Base-by-base conservation (phyloP, 2,888 invertebrate genomes). In the Blastobasis lacticolella region DNA sequence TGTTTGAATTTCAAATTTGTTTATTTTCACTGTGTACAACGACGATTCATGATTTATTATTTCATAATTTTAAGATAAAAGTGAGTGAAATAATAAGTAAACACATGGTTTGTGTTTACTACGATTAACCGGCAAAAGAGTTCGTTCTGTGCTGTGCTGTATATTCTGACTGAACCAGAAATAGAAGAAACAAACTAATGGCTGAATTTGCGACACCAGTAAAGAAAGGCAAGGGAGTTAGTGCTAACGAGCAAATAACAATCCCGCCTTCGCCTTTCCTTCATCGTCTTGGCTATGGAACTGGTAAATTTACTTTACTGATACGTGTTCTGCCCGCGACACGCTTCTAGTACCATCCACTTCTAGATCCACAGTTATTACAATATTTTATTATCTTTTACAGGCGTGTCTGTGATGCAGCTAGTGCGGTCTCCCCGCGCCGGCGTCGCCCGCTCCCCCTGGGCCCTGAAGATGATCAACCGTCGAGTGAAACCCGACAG, bases 391-490 rank as follows among this genome's bases (percentile, higher is more conserved):
- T 5, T 6, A 47, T 4, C 38, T 66, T 73, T 10, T 1, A 23
- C 54, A 94, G 94, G 95, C 51, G 92, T 95, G 9, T 91, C 90
- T 59, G 95, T 96, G 0, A 94, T 94, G 78, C 92, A 93, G 59
- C 72, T 95, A 56, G 89, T 94, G 52, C 88, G 95, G 57, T 94
- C 94, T 0, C 94, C 95, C 0, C 85, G 89, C 60, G 89, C 90
- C 1, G 92, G 93, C 6, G 89, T 91, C 61, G 76, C 89, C 0
- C 89, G 92, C n/a, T 96, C 96, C 0, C 96, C 96, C 0, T 96
- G 96, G 96, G 96, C 95, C 0, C 85, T 96, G 0, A 96, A 96
- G 71, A 93, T 94, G 77, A 71, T 95, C 1, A 90, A 90, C 59
- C 89, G 85, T 49, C 76, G 77, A 4, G 82, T 85, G 10, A 88